Evolutionary conservation across 2,113 vertebrate genomes (phyloP).

Genomic region (Excalfactoria chinensis): DNA sequence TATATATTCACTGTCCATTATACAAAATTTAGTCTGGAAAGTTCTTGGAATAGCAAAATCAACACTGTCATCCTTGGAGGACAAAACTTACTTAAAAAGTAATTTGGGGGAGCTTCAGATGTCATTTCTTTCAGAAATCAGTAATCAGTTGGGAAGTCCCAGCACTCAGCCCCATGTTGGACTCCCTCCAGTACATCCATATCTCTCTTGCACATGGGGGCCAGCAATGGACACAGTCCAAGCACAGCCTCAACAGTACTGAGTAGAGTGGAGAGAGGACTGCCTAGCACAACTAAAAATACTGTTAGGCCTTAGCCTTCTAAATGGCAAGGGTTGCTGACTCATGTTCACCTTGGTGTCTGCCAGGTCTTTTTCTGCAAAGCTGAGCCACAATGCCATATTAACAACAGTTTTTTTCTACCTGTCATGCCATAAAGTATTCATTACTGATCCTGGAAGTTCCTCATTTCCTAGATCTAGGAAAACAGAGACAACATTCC

Average conservation of each 20-base stretch:
- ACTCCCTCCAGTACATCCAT: not conserved
- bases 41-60: not conserved
- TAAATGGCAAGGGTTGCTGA: not conserved
- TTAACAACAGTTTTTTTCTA: not conserved
- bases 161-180: not conserved
- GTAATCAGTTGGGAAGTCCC: not conserved
- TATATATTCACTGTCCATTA: rapidly evolving
- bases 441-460: not conserved
- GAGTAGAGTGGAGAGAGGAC: not conserved
- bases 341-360: not conserved
- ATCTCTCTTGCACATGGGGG: not conserved
- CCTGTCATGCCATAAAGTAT: not conserved
- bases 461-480: not conserved
- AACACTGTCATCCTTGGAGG: not conserved
- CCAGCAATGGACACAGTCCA: not conserved
- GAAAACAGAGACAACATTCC: not conserved
- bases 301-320: not conserved
- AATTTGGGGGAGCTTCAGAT: not conserved
- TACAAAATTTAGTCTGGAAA: not conserved
- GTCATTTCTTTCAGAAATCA: not conserved
- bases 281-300: not conserved
- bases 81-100: not conserved
- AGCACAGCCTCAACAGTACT: not conserved
- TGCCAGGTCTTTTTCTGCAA: not conserved
- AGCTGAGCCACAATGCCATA: not conserved